phyloP scores from a whole-genome alignment of 2,888 invertebrate species.

The Achlya flavicornis region DNA sequence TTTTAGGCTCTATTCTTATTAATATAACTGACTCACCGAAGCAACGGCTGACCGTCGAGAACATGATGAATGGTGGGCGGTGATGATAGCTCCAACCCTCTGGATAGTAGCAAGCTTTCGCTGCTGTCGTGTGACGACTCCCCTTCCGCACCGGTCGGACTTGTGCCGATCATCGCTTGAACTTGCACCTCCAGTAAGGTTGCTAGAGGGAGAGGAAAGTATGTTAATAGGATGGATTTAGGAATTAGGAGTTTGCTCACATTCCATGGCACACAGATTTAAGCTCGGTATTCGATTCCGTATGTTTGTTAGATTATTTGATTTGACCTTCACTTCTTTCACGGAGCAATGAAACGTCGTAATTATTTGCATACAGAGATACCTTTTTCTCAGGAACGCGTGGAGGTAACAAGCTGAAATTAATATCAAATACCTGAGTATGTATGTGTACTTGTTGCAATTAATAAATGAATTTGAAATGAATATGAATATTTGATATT shows the following conservation, averaged over 20 bases:
- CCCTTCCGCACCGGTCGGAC: conserved; percentile 44
- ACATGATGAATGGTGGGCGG: conserved; percentile 95
- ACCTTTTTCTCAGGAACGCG: no score
- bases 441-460: no score
- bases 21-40: conserved; percentile 58
- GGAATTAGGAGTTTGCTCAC: background rate
- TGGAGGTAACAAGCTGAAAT: no score
- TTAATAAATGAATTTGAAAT: no score
- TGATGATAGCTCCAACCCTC: conserved; percentile 94
- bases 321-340: no score
- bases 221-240: background rate
- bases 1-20: no score
- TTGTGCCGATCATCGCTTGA: conserved; percentile 48
- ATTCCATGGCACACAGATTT: background rate
- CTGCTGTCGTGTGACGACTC: conserved; percentile 57
- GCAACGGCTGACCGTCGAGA: conserved; percentile 89
- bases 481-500: no score
- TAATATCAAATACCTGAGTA: no score
- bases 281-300: background rate
- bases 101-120: conserved; percentile 91
- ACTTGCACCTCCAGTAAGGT: conserved; percentile 67
- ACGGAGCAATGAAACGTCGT: no score
- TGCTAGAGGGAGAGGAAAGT: conserved; percentile 41
- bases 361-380: no score
- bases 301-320: no score